Conservation (phyloP, 2,888 invertebrate genomes). For the Nasonovia ribisnigri region DNA sequence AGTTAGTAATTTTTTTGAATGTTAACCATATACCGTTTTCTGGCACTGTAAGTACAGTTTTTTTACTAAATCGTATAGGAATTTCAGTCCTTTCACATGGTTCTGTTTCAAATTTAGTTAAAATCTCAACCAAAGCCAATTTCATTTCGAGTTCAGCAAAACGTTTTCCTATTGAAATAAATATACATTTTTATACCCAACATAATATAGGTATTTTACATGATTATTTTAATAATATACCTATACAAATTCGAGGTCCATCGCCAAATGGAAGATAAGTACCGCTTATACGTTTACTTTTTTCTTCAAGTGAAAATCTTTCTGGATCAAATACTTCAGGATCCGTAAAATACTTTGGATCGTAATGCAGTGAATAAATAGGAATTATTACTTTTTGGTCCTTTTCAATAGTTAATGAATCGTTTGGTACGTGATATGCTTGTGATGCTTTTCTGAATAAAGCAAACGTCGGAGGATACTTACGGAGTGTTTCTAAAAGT, state of each 20-base stretch:
- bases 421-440: constrained; percentile 73
- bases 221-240: constrained; percentile 67
- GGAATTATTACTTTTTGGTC: constrained; percentile 74
- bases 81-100: constrained; percentile 66
- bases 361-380: constrained; percentile 74
- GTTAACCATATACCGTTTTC: constrained; percentile 63
- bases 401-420: constrained; percentile 72
- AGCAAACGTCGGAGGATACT: constrained; percentile 74
- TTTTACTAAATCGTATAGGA: constrained; percentile 65
- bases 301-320: constrained; percentile 73
- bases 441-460: constrained; percentile 73
- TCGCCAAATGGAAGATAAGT: constrained; percentile 71
- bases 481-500: constrained; percentile 74
- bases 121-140: constrained; percentile 72
- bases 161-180: constrained; percentile 58
- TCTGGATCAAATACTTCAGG: constrained; percentile 75
- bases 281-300: constrained; percentile 73
- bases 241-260: constrained; percentile 71
- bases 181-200: neutral
- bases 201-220: neutral
- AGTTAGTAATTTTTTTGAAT: constrained; percentile 24
- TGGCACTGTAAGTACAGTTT: constrained; percentile 36
- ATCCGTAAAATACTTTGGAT: constrained; percentile 74
- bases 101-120: constrained; percentile 69
- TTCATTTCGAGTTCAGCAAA: constrained; percentile 72